These are phyloP conservation scores for Magallana angulata DNA, from an alignment of 1,140 invertebrate genomes.

Conservation along the genomic window DNA sequence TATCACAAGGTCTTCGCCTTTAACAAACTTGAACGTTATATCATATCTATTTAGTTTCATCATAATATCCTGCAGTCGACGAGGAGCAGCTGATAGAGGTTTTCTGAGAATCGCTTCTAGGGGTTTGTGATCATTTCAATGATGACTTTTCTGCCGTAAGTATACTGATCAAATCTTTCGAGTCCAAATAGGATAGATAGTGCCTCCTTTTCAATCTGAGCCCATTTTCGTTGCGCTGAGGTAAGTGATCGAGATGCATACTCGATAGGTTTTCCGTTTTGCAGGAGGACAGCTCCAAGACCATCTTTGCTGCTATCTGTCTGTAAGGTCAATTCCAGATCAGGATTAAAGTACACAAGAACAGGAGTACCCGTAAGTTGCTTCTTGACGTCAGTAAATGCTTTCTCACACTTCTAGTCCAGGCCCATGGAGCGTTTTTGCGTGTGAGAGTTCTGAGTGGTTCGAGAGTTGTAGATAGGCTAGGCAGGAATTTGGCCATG, in stretches of 20 bases:
- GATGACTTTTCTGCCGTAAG: slow-evolving; percentile 66
- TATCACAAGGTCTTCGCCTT: slow-evolving; percentile 48
- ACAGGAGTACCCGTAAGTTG: slow-evolving; percentile 58
- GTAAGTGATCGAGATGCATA: slow-evolving; percentile 78
- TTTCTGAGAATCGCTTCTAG: slow-evolving; percentile 77
- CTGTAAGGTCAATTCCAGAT: slow-evolving; percentile 61
- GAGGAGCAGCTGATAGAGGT: slow-evolving; percentile 48
- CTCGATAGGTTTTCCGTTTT: slow-evolving; percentile 79
- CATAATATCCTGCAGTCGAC: slow-evolving; percentile 52
- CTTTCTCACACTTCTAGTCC: slow-evolving; percentile 74
- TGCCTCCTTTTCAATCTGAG: slow-evolving; percentile 80
- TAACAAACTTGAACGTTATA: slow-evolving; percentile 47
- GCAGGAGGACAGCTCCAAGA: slow-evolving; percentile 78
- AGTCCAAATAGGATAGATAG: slow-evolving; percentile 80
- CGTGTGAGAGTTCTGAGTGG: slow-evolving; percentile 64
- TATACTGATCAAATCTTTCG: slow-evolving; percentile 64
- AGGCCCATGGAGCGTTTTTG: slow-evolving; percentile 58
- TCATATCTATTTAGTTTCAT: slow-evolving; percentile 57
- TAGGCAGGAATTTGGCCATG: background rate
- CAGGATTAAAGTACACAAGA: slow-evolving; percentile 65
- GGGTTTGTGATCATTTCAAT: slow-evolving; percentile 77
- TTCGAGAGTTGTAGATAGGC: slow-evolving; percentile 43
- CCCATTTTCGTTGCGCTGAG: slow-evolving; percentile 79
- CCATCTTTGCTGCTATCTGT: slow-evolving; percentile 67
- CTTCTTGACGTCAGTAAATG: slow-evolving; percentile 74